Base-by-base conservation (phyloP, 2,888 invertebrate genomes). In the Pecten maximus region DNA sequence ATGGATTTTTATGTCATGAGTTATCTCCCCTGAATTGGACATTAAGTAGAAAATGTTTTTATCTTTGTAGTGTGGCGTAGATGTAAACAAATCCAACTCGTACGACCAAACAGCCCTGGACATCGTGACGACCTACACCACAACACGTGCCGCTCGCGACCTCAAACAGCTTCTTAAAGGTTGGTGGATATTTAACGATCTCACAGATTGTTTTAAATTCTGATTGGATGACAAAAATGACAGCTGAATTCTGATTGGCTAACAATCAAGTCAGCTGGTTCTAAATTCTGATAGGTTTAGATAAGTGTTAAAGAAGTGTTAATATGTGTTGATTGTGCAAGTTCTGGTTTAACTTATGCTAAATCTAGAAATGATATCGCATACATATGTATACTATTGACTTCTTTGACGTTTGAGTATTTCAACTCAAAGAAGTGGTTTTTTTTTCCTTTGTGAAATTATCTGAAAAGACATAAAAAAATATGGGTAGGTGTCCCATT, bases 91-190 rank as follows among this genome's bases (percentile, higher is more conserved):
- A 91, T 95, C 96, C 40, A 97, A 97, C 94, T 96, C 97, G 2
- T 96, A 97, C 92, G 97, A 97, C 92, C 97, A 97, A 93, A 97
- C 97, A 19, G 97, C 97, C 8, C 94, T 97, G 92, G 97, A 97
- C 93, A 97, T 97, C 87, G 97, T 97, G 86, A 97, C 97, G 92
- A 97, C 97, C 91, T 97, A 96, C 91, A 96, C 97, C 10, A 94
- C 96, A 12, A 96, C 96, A 54, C 95, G 96, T 88, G 97, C 96
- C 6, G 97, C 96, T 87, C 97, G 96, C 92, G 97, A 97, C 92
- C 97, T 97, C 92, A 97, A 97, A 91, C 96, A 97, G 88, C 94
- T 97, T 50, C 95, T 97, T 15, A 97, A 97, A 96, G 97, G 97
- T 97, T 94, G 92, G 95, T 89, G 35, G 28, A 12, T 60, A 28